A percentile compares a stretch with the other conserved stretches of the same genome.
These are phyloP conservation scores for Strigamia transsilvanica DNA, from an alignment of 2,888 invertebrate genomes.

Conservation along the genomic window DNA sequence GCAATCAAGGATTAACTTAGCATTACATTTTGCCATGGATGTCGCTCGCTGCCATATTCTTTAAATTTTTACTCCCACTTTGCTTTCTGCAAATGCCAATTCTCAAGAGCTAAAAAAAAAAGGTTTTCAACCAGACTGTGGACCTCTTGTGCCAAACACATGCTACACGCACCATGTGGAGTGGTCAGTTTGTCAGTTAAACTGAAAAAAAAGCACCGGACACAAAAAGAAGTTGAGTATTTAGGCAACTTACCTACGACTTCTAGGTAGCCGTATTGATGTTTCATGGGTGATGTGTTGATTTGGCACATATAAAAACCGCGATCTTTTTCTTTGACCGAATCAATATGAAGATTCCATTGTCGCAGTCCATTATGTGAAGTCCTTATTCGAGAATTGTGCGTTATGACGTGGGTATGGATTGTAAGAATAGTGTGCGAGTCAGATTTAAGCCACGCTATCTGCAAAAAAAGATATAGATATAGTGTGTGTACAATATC, in stretches of 20 bases:
- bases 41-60: too few relatives aligned
- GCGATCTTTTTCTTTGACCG: slow-evolving; percentile 78
- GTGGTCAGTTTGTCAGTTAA: too few relatives aligned
- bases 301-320: slow-evolving; percentile 94
- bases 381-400: slow-evolving; percentile 75
- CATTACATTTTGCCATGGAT: background rate
- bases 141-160: too few relatives aligned
- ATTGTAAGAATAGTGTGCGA: slow-evolving; percentile 89
- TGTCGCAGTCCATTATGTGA: slow-evolving; percentile 58
- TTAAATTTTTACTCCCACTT: too few relatives aligned
- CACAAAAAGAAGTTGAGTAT: background rate
- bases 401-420: slow-evolving; percentile 83
- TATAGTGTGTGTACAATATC: too few relatives aligned
- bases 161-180: too few relatives aligned
- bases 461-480: slow-evolving; percentile 67
- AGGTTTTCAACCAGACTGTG: too few relatives aligned
- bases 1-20: slow-evolving; percentile 29
- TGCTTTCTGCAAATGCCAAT: too few relatives aligned
- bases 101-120: too few relatives aligned
- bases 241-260: slow-evolving; percentile 75
- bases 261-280: slow-evolving; percentile 85
- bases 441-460: slow-evolving; percentile 88
- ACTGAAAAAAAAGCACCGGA: background rate
- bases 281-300: slow-evolving; percentile 86
- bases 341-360: slow-evolving; percentile 57